These are phyloP conservation scores for Todus mexicanus DNA, from an alignment of 2,797 vertebrate species.

Conservation along the genomic window DNA sequence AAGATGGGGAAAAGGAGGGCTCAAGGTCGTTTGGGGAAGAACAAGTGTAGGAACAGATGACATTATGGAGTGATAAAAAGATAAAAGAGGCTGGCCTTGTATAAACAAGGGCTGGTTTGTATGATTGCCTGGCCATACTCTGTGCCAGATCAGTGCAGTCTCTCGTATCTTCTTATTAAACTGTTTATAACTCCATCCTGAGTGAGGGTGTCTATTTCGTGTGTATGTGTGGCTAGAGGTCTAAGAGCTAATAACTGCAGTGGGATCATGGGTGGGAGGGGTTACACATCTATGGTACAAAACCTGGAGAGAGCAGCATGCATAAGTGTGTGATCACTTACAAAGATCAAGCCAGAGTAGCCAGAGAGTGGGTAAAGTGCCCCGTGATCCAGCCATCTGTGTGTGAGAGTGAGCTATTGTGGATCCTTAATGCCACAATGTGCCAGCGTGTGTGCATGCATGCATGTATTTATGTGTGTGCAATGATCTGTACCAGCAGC, in stretches of 20 bases:
- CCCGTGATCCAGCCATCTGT: not conserved
- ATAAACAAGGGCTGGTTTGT: not conserved
- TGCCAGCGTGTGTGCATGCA: no score
- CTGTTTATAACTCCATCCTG: not conserved
- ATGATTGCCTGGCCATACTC: not conserved
- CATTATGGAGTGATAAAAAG: not conserved
- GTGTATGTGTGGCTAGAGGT: not conserved
- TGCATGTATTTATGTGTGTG: fast-evolving
- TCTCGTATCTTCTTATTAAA: not conserved
- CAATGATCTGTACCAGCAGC: not conserved
- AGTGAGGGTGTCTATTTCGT: not conserved
- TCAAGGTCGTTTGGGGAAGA: not conserved
- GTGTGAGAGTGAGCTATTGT: not conserved
- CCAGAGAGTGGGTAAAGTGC: not conserved
- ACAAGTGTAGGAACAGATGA: not conserved
- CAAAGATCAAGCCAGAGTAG: not conserved
- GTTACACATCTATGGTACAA: fast-evolving
- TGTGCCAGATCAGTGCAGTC: not conserved
- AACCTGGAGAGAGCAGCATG: not conserved
- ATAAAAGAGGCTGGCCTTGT: not conserved
- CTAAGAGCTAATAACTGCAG: not conserved
- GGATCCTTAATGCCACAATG: not conserved
- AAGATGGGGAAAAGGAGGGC: not conserved
- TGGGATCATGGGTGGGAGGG: not conserved
- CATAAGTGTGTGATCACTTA: not conserved